Conservation (phyloP, 2,797 vertebrate genomes). For the Eulemur coronatus region DNA sequence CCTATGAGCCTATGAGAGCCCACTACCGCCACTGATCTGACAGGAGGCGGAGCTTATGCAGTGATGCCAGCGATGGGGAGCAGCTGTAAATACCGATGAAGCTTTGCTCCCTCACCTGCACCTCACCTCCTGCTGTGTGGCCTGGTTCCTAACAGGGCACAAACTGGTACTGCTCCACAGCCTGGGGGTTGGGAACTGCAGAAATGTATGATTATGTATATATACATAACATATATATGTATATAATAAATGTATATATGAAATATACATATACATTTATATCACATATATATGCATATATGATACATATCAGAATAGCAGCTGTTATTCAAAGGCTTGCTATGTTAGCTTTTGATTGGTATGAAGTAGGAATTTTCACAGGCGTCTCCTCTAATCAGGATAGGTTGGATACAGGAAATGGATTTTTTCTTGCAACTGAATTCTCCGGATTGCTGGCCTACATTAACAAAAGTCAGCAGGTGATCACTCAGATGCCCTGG, state of each 20-base stretch:
- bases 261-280: no score
- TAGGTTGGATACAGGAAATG: constrained; percentile 11
- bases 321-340: neutral
- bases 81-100: no score
- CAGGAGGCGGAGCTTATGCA: no score
- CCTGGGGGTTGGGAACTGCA: no score
- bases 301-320: neutral
- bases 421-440: neutral
- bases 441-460: neutral
- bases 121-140: no score
- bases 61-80: no score
- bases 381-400: neutral
- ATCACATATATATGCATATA: neutral
- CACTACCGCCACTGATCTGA: no score
- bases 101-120: no score
- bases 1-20: no score
- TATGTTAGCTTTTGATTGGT: neutral
- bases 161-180: no score
- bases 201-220: neutral
- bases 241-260: no score
- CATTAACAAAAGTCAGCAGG: constrained; percentile 36
- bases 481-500: neutral
- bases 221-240: neutral
- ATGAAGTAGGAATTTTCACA: neutral
- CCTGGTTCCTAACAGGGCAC: no score